Percentiles rank a stretch among this genome's conserved stretches.
Conservation (phyloP, 2,888 invertebrate genomes). For the Ceriagrion tenellum region DNA sequence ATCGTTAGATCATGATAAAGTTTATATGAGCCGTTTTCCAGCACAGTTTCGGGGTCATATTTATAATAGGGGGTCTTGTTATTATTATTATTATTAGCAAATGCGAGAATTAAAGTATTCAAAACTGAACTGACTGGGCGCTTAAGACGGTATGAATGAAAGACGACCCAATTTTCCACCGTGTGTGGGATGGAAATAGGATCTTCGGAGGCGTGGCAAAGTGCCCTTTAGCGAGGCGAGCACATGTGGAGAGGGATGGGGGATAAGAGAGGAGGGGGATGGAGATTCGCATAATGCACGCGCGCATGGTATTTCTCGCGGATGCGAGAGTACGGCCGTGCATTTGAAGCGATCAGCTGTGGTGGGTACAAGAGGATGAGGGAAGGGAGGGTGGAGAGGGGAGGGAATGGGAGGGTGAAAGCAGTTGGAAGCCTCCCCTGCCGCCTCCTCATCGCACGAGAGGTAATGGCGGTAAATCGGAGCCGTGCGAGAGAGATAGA, state of each 20-base stretch:
- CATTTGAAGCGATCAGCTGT: not conserved
- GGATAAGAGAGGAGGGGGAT: not conserved
- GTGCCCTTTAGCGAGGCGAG: not conserved
- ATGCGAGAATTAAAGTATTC: too few relatives aligned
- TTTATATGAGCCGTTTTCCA: too few relatives aligned
- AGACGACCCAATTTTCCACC: too few relatives aligned
- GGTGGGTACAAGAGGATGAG: not conserved
- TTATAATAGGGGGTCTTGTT: too few relatives aligned
- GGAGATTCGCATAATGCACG: constrained; percentile 8
- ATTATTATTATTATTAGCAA: too few relatives aligned
- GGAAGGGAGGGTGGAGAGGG: not conserved
- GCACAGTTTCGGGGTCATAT: too few relatives aligned
- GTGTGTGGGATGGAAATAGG: not conserved
- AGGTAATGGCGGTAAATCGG: constrained; percentile 14
- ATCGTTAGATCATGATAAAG: too few relatives aligned
- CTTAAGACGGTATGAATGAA: too few relatives aligned
- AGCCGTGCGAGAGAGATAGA: not conserved
- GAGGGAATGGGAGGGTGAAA: not conserved
- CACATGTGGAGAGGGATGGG: not conserved
- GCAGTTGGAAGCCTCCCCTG: not conserved
- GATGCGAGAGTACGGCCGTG: not conserved
- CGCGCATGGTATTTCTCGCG: not conserved
- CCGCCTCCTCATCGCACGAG: not conserved
- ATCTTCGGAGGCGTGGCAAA: not conserved
- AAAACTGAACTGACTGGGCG: too few relatives aligned